Base-by-base conservation (phyloP, 2,888 invertebrate genomes). In the Cephus runcator region DNA sequence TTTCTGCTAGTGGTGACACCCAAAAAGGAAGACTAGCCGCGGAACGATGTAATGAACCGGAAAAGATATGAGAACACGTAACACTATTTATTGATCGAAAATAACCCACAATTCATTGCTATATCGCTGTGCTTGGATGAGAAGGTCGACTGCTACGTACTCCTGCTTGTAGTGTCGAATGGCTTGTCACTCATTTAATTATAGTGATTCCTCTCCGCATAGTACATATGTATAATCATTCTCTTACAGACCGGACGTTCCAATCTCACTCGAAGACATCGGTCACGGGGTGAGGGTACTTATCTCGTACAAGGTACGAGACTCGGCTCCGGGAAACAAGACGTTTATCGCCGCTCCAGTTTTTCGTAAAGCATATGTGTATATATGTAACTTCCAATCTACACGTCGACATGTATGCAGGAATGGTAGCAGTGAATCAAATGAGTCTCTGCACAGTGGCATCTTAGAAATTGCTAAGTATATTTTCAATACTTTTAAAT, bases 11-110 rank as follows among this genome's bases (percentile, higher is more conserved):
- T 23, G 56, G 23, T 56, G 56, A 56, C 56, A 56, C 56, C 15
- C 23, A 56, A 56, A 23, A 56, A 56, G 9, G 9, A 56, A 23
- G 9, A 23, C 9, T 56, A 56, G 2, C 56, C 56, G 56, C 9
- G 56, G 9, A 23, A 56, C 9, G 9, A 56, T 56, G 56, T 9
- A 56, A 56, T 56, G 2, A 23, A 23, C 56, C 9, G 56, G 56
- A 56, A 56, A 3, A 56, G 2, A 23, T 56, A 56, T 23, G 56
- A 56, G 23, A 56, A 56, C 56, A 56, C 56, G 56, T 56, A 23
- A 56, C 33, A 71, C 71, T 71, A 31, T 71, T 71, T 71, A 71
- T 71, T 71, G 71, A 71, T 71, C 71, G 31, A 33, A 12, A 23
- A 71, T 71, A 71, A 1, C 71, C 12, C 71, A 31, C 71, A 31